Evolutionary conservation across 92 coral and sea anemone genomes (phyloP).

Genomic region (Actinostola sp.): DNA sequence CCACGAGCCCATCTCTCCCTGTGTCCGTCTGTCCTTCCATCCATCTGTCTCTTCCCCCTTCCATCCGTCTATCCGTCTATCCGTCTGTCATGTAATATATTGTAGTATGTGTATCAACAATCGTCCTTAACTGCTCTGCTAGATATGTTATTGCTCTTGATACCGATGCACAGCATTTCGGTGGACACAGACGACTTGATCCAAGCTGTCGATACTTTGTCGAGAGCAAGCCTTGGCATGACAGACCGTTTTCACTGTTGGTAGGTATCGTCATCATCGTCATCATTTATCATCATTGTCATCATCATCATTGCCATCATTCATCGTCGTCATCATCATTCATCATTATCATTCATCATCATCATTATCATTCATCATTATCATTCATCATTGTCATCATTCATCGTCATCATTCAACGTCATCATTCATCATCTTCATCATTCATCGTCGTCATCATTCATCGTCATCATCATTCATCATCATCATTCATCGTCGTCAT

Average conservation of each 20-base stretch:
- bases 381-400: slow-evolving; percentile 85
- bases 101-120: background rate
- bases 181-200: slow-evolving; percentile 92
- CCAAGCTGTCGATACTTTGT: slow-evolving; percentile 79
- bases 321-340: too few species aligned
- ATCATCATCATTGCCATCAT: background rate
- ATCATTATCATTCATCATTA: too few species aligned
- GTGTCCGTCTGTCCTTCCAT: too few species aligned
- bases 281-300: background rate
- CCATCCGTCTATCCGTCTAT: too few species aligned
- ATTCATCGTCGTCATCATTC: background rate
- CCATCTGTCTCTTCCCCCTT: too few species aligned
- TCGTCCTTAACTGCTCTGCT: slow-evolving; percentile 42
- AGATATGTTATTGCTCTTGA: slow-evolving; percentile 79
- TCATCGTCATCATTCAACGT: slow-evolving; percentile 11
- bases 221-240: slow-evolving; percentile 83
- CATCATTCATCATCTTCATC: background rate
- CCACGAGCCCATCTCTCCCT: too few species aligned
- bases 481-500: background rate
- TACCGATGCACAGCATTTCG: slow-evolving; percentile 83
- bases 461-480: background rate
- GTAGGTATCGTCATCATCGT: slow-evolving; percentile 46
- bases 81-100: too few species aligned
- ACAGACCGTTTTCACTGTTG: slow-evolving; percentile 82
- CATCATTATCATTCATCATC: too few species aligned